A percentile compares a stretch with the other conserved stretches of the same genome.
phyloP scores from a whole-genome alignment of 64 coral and sea anemone species.

The Orbicella faveolata region DNA sequence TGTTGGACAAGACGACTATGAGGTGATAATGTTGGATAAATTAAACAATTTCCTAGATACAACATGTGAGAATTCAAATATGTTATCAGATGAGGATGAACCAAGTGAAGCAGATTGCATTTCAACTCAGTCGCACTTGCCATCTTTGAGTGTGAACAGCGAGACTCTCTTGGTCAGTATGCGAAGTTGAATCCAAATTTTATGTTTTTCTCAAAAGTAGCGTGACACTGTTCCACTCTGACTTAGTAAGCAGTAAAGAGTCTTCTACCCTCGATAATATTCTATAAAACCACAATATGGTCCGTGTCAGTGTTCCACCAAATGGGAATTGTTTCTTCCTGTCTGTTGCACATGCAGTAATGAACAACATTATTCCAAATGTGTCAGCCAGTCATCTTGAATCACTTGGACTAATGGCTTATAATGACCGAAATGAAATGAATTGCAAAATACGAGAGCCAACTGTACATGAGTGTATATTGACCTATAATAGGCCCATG shows the following conservation, averaged over 20 bases:
- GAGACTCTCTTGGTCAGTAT: not conserved
- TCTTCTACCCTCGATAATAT: slow-evolving; percentile 39
- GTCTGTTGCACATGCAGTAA: slow-evolving; percentile 46
- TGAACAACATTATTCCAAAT: slow-evolving; percentile 26
- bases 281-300: slow-evolving; percentile 35
- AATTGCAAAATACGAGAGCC: slow-evolving; percentile 16
- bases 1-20: no score
- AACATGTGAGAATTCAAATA: no score
- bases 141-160: slow-evolving; percentile 10
- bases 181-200: not conserved
- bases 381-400: slow-evolving; percentile 14
- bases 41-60: no score
- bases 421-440: not conserved
- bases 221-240: slow-evolving; percentile 25
- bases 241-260: not conserved
- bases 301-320: slow-evolving; percentile 12
- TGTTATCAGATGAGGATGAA: no score
- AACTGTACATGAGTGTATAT: slow-evolving; percentile 57
- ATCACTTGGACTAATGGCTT: slow-evolving; percentile 9
- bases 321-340: slow-evolving; percentile 51
- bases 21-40: no score
- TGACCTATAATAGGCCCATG: no score
- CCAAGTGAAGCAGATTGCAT: not conserved
- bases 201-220: slow-evolving; percentile 33
- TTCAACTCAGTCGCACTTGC: not conserved